These are phyloP conservation scores for Alouatta palliata DNA, from an alignment of 2,113 vertebrate genomes.

Conservation along the genomic window DNA sequence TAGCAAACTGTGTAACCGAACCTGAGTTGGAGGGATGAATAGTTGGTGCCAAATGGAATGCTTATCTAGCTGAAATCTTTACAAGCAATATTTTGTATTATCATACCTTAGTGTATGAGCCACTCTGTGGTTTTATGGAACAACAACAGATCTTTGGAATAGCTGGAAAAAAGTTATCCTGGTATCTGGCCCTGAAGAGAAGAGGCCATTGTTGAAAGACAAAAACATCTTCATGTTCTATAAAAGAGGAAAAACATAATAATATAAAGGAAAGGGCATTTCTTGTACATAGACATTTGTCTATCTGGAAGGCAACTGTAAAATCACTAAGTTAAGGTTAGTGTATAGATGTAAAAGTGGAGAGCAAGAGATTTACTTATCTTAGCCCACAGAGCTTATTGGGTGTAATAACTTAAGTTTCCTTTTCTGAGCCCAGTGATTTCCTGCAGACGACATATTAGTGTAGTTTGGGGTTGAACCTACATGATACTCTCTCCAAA, in stretches of 20 bases:
- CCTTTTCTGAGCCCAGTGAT: not conserved
- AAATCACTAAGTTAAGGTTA: not conserved
- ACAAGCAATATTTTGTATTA: not conserved
- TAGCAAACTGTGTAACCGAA: not conserved
- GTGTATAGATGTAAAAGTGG: not conserved
- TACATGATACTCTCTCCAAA: rapidly evolving
- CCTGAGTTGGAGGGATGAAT: too few species aligned
- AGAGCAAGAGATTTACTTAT: not conserved
- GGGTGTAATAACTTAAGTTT: not conserved
- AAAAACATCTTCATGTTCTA: not conserved
- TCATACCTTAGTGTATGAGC: rapidly evolving
- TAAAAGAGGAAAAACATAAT: not conserved
- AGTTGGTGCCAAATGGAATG: not conserved
- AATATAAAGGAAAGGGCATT: not conserved
- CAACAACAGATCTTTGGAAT: not conserved
- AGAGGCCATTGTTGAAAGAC: not conserved
- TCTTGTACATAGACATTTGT: not conserved
- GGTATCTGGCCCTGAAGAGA: not conserved
- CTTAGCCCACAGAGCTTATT: not conserved
- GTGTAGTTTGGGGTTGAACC: not conserved
- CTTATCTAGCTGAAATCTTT: not conserved
- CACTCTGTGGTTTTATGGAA: rapidly evolving
- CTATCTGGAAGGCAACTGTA: not conserved
- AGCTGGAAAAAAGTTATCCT: not conserved
- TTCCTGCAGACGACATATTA: not conserved